These are phyloP conservation scores for Spinus olivaceus DNA, from an alignment of 2,797 vertebrate species.

Conservation along the genomic window DNA sequence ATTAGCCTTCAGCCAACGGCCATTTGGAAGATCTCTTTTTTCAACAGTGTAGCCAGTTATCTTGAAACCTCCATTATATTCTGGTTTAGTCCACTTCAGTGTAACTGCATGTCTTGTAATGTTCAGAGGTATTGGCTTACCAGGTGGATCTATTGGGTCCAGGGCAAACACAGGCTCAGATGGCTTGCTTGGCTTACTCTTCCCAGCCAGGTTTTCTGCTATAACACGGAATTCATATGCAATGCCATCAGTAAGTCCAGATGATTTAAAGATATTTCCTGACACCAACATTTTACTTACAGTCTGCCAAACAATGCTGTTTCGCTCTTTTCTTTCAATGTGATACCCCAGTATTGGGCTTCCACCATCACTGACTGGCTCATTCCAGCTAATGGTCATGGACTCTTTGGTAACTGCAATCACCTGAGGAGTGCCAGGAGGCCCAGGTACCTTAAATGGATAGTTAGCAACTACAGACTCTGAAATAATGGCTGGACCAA, in stretches of 20 bases:
- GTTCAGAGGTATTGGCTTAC: slow-evolving; percentile 88
- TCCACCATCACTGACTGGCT: slow-evolving; percentile 94
- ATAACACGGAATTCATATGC: slow-evolving; percentile 97
- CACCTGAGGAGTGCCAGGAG: slow-evolving; percentile 93
- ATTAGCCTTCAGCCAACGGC: slow-evolving; percentile 95
- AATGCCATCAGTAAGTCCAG: slow-evolving; percentile 89
- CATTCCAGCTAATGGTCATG: slow-evolving; percentile 96
- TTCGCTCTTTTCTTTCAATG: slow-evolving; percentile 95
- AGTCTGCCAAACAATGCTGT: slow-evolving; percentile 91
- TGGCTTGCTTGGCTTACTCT: slow-evolving; percentile 94
- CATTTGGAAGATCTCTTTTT: slow-evolving; percentile 90
- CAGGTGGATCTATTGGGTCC: slow-evolving; percentile 95
- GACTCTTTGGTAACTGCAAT: slow-evolving; percentile 91
- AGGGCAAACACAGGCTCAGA: slow-evolving; percentile 92
- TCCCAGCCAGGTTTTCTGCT: slow-evolving; percentile 96
- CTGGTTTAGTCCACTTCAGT: slow-evolving; percentile 94
- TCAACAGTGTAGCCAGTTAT: slow-evolving; percentile 96
- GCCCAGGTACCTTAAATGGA: slow-evolving; percentile 96
- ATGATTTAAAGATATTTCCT: slow-evolving; percentile 93
- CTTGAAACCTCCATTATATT: slow-evolving; percentile 97
- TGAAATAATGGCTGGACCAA: slow-evolving; percentile 89
- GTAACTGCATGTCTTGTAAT: slow-evolving; percentile 91
- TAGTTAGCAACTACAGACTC: slow-evolving; percentile 88
- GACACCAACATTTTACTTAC: slow-evolving; percentile 88
- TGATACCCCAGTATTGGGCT: slow-evolving; percentile 95